phyloP scores from a whole-genome alignment of 2,888 invertebrate genomes.

The Pristionchus maxplancki region DNA sequence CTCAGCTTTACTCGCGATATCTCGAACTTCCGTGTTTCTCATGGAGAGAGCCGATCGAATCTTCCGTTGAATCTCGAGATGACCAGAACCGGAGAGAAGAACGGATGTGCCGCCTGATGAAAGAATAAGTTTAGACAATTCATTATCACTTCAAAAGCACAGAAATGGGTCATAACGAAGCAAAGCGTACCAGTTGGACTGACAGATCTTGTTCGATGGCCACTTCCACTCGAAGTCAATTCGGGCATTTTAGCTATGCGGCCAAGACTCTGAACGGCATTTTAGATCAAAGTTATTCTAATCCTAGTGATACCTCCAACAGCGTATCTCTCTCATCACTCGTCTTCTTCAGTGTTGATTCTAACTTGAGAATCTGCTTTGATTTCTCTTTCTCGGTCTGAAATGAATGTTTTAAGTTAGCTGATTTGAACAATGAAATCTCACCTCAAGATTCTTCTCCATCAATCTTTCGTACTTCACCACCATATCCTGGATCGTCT shows the following conservation, averaged over 20 bases:
- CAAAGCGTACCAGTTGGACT: conserved; percentile 29
- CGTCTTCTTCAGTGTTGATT: conserved; percentile 27
- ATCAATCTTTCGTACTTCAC: conserved; percentile 46
- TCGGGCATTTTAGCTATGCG: conserved; percentile 45
- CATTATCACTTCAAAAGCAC: neutral
- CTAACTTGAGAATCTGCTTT: conserved; percentile 34
- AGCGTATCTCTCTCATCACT: conserved; percentile 48
- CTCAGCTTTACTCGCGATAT: conserved; percentile 16
- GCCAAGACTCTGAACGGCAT: conserved; percentile 7
- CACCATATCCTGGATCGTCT: conserved; percentile 41
- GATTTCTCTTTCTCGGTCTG: conserved; percentile 51
- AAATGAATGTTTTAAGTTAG: neutral
- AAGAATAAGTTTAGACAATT: neutral
- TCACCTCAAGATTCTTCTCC: conserved; percentile 48
- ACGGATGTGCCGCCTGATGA: neutral
- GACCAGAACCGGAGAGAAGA: conserved; percentile 37
- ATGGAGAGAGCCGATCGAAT: conserved; percentile 39
- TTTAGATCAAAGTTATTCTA: neutral
- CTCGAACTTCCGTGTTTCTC: conserved; percentile 32
- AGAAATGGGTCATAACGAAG: neutral
- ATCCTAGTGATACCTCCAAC: neutral
- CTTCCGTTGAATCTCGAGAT: conserved; percentile 52
- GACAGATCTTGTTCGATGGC: conserved; percentile 23
- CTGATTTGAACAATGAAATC: neutral
- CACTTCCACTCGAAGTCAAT: neutral